Conservation (phyloP, 2,113 vertebrate species). For the Gallinago undulata region DNA sequence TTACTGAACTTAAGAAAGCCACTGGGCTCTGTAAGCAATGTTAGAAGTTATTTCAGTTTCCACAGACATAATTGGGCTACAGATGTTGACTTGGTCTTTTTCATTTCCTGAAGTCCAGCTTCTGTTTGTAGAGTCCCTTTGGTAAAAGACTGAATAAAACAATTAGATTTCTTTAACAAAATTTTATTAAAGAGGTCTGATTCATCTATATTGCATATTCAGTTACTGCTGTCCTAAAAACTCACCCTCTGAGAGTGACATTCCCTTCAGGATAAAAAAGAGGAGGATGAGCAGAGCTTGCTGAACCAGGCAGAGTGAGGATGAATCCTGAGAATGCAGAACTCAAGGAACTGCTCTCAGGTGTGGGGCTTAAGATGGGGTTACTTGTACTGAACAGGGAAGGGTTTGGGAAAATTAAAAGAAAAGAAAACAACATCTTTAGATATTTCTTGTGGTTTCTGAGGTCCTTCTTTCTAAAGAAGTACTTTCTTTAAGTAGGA, state of each 20-base stretch:
- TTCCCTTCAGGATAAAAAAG: not conserved
- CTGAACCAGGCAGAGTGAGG: not conserved
- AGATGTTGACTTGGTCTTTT: not conserved
- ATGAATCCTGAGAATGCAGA: not conserved
- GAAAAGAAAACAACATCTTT: not conserved
- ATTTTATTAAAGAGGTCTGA: not conserved
- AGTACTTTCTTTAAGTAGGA: not conserved
- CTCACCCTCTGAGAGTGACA: not conserved
- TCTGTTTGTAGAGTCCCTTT: not conserved
- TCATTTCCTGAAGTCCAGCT: not conserved
- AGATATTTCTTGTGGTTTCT: not conserved
- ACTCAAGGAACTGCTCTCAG: not conserved
- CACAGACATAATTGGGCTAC: not conserved
- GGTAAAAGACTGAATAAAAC: not conserved
- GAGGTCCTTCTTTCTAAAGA: not conserved
- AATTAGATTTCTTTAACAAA: not conserved
- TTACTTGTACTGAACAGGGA: not conserved
- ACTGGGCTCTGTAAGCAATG: not conserved
- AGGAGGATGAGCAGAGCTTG: not conserved
- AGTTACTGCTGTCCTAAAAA: not conserved
- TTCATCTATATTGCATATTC: not conserved
- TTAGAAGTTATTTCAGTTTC: not conserved
- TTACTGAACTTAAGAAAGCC: not conserved
- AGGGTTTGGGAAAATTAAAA: not conserved
- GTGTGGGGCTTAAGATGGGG: not conserved